Evolutionary conservation across 1,140 invertebrate species (phyloP).

Genomic region (Drosophila bocki): DNA sequence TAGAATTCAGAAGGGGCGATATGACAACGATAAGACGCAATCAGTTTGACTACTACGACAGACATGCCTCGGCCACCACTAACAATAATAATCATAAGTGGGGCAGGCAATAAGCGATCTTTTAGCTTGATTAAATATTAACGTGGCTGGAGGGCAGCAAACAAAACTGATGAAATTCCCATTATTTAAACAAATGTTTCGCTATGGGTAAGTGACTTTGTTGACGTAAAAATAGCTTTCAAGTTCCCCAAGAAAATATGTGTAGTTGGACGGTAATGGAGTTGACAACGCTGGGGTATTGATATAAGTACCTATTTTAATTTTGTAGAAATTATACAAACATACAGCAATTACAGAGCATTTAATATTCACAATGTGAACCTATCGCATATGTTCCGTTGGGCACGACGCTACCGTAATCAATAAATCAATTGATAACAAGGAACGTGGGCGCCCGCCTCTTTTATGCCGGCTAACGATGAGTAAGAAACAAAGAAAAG

Average conservation of each 20-base stretch:
- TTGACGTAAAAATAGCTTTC: constrained; percentile 33
- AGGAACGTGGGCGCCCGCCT: constrained; percentile 12
- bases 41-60: constrained; percentile 7
- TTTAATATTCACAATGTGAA: constrained; percentile 31
- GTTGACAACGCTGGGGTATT: constrained; percentile 1
- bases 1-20: constrained; percentile 15
- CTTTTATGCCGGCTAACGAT: constrained; percentile 27
- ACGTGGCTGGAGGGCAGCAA: constrained; percentile 34
- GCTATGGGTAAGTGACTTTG: constrained; percentile 12
- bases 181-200: constrained; percentile 75
- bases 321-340: constrained; percentile 7
- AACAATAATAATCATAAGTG: constrained; percentile 21
- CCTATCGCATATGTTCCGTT: constrained; percentile 24
- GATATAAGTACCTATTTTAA: constrained; percentile 4
- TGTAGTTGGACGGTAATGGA: too few species aligned
- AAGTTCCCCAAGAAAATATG: too few species aligned
- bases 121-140: constrained; percentile 75
- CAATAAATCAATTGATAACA: constrained; percentile 48
- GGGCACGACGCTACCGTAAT: constrained; percentile 16
- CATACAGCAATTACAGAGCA: background rate
- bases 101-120: constrained; percentile 32
- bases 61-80: constrained; percentile 13
- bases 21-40: constrained; percentile 60
- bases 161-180: constrained; percentile 60
- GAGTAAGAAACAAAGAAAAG: constrained; percentile 12